Conservation (phyloP, 2,888 invertebrate species). For the Cantharis flavilabris region DNA sequence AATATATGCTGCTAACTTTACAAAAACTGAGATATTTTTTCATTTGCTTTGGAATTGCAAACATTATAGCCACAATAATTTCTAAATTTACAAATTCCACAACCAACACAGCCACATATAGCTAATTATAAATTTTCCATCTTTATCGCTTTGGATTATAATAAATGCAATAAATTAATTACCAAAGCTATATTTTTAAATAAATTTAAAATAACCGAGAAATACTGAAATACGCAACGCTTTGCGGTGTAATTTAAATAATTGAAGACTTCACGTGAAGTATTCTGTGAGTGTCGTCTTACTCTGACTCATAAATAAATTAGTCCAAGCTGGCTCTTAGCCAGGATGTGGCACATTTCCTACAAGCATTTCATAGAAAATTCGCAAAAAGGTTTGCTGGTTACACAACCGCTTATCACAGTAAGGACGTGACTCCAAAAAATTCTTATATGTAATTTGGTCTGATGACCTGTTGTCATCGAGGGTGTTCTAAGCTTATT, state of each 20-base stretch:
- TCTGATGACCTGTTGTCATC: neutral
- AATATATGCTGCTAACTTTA: constrained; percentile 10
- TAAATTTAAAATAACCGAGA: constrained; percentile 12
- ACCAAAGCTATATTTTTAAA: neutral
- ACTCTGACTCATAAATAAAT: constrained; percentile 44
- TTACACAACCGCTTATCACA: constrained; percentile 25
- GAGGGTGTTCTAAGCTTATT: neutral
- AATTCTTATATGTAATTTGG: neutral
- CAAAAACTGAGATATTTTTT: constrained; percentile 12
- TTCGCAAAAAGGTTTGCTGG: constrained; percentile 24
- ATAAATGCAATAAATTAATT: neutral
- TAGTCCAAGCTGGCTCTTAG: constrained; percentile 42
- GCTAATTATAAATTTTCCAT: neutral
- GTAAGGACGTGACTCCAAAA: constrained; percentile 12
- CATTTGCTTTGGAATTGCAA: constrained; percentile 3
- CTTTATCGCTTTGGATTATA: neutral
- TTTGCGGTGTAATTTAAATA: constrained; percentile 39
- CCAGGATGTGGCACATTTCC: constrained; percentile 44
- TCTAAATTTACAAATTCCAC: neutral
- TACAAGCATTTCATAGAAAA: constrained; percentile 38
- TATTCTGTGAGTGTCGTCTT: constrained; percentile 38
- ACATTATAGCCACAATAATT: neutral
- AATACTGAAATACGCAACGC: constrained; percentile 12
- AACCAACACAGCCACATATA: neutral
- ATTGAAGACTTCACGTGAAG: constrained; percentile 41